Conservation (phyloP, 2,113 vertebrate genomes). For the Balaeniceps rex region DNA sequence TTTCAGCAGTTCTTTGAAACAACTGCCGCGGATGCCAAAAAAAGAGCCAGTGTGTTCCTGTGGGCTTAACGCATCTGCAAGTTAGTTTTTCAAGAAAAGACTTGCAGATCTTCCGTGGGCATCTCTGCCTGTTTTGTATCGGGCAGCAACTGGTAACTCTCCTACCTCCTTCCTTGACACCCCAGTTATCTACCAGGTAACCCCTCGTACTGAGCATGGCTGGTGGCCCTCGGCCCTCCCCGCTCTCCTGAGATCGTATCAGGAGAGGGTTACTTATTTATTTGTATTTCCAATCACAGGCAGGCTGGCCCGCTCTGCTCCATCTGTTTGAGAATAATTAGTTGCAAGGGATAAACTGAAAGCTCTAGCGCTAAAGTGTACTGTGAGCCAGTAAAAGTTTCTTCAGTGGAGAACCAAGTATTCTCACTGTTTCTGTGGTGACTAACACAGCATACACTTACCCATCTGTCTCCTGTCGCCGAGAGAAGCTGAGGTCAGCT, state of each 20-base stretch:
- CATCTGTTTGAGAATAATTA: constrained; percentile 36
- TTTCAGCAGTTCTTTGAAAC: constrained; percentile 65
- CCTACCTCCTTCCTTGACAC: background rate
- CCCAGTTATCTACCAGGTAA: background rate
- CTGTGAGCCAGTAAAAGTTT: constrained; percentile 15
- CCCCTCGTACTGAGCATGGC: accelerated
- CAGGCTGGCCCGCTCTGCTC: background rate
- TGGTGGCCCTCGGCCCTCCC: background rate
- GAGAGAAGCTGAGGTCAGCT: constrained; percentile 62
- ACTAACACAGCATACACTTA: constrained; percentile 52
- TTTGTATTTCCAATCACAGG: background rate
- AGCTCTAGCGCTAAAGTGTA: background rate
- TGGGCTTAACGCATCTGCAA: constrained; percentile 22
- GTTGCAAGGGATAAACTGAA: constrained; percentile 11
- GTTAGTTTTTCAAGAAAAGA: background rate
- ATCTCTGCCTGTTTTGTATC: background rate
- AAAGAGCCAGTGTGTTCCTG: constrained; percentile 7
- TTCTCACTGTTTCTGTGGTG: constrained; percentile 44
- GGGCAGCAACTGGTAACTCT: background rate
- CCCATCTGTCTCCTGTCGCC: constrained; percentile 56
- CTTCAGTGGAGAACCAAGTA: constrained; percentile 7
- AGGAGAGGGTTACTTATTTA: background rate
- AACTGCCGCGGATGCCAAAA: background rate
- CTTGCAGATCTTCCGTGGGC: background rate
- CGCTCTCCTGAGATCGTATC: background rate